These are phyloP conservation scores for Trimorus sp. DNA, from an alignment of 2,888 invertebrate species.

Conservation along the genomic window DNA sequence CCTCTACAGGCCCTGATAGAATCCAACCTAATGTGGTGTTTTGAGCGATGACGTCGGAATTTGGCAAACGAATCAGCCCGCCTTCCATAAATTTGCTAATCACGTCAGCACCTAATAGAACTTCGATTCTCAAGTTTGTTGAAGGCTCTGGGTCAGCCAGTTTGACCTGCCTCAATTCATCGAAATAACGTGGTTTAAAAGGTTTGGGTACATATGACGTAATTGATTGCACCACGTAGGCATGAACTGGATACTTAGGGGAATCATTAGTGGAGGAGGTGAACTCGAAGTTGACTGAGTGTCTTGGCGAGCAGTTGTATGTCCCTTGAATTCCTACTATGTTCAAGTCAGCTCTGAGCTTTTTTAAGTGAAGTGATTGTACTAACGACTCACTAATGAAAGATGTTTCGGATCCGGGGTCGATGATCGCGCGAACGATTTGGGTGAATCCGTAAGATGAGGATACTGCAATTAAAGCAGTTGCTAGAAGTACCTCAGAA, in stretches of 20 bases:
- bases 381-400: too few species aligned
- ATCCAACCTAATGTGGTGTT: background rate
- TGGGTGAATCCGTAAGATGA: background rate
- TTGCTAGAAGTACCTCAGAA: background rate
- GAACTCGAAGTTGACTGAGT: background rate
- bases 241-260: background rate
- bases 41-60: background rate
- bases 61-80: background rate
- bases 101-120: background rate
- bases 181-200: background rate
- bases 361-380: background rate
- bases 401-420: too few species aligned
- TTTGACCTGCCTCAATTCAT: background rate
- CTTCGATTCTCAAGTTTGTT: background rate
- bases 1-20: background rate
- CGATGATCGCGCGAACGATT: conserved; percentile 5
- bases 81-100: conserved; percentile 1
- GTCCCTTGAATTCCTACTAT: background rate
- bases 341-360: background rate
- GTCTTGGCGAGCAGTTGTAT: background rate
- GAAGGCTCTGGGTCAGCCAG: conserved; percentile 1
- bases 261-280: background rate
- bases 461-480: background rate
- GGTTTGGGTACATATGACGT: background rate
- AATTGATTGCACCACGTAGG: background rate